phyloP scores from a whole-genome alignment of 2,888 invertebrate genomes.

The Caenorhabditis virilis region DNA sequence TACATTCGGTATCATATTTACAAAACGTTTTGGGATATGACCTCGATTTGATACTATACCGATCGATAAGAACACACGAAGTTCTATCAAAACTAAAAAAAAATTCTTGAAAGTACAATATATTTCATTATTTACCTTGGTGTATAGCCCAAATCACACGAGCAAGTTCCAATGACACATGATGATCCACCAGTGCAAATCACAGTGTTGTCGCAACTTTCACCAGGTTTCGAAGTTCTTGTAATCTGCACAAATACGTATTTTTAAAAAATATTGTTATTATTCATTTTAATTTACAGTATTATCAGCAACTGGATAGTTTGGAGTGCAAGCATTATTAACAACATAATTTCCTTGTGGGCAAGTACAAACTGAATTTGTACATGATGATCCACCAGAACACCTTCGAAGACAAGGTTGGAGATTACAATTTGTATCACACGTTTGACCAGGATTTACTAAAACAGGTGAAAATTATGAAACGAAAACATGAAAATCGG shows the following conservation, averaged over 20 bases:
- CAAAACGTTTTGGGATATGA: slow-evolving; percentile 45
- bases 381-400: slow-evolving; percentile 60
- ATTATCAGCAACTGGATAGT: slow-evolving; percentile 20
- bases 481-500: too few species aligned
- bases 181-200: slow-evolving; percentile 64
- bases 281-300: not conserved
- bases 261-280: too few species aligned
- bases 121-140: slow-evolving; percentile 41
- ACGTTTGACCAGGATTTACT: slow-evolving; percentile 59
- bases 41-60: slow-evolving; percentile 25
- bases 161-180: slow-evolving; percentile 62
- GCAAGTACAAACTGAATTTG: slow-evolving; percentile 59
- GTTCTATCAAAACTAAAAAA: slow-evolving; percentile 43
- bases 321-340: slow-evolving; percentile 31
- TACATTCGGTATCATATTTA: slow-evolving; percentile 40
- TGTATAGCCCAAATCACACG: slow-evolving; percentile 62
- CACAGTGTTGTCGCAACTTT: slow-evolving; percentile 56
- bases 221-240: slow-evolving; percentile 57
- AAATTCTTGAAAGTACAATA: not conserved
- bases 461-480: too few species aligned
- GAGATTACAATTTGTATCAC: slow-evolving; percentile 57
- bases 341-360: slow-evolving; percentile 43
- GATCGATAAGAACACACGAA: slow-evolving; percentile 42
- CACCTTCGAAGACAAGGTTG: slow-evolving; percentile 50
- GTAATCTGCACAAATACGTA: too few species aligned